A percentile compares a stretch with the other conserved stretches of the same genome.
phyloP scores from a whole-genome alignment of 2,113 vertebrate species.

The Xiphias gladius region DNA sequence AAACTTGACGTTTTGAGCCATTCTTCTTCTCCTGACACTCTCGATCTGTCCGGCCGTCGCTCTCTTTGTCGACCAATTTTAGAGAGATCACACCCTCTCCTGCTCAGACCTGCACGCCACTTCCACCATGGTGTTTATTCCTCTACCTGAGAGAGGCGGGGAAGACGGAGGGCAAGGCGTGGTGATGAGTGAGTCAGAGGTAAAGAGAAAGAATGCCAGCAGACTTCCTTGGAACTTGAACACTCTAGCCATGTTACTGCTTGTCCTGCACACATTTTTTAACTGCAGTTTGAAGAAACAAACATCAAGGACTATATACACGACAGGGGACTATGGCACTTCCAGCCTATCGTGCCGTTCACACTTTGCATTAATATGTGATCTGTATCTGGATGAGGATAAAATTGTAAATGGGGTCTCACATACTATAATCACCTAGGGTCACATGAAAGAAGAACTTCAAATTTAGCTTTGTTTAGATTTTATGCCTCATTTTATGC shows the following conservation, averaged over 20 bases:
- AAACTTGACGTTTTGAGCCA: slow-evolving; percentile 75
- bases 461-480: not conserved
- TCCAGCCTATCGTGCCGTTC: not conserved
- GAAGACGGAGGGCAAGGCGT: not conserved
- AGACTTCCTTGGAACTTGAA: slow-evolving; percentile 48
- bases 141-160: slow-evolving; percentile 41
- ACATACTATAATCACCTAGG: not conserved
- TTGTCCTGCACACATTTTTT: slow-evolving; percentile 25
- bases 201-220: slow-evolving; percentile 2
- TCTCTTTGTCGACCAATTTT: slow-evolving; percentile 1
- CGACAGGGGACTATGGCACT: too few relatives aligned
- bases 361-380: not conserved
- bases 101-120: slow-evolving; percentile 48
- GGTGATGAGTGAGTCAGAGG: not conserved
- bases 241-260: slow-evolving; percentile 31
- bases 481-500: not conserved
- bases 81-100: slow-evolving; percentile 60
- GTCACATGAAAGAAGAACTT: not conserved
- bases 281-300: not conserved
- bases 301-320: not conserved
- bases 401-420: not conserved
- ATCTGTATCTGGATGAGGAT: not conserved
- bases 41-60: not conserved
- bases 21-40: slow-evolving; percentile 23
- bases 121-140: slow-evolving; percentile 62